A percentile compares a stretch with the other conserved stretches of the same genome.
These are phyloP conservation scores for Meloidogyne chitwoodi DNA, from an alignment of 1,140 invertebrate genomes.

Conservation along the genomic window DNA sequence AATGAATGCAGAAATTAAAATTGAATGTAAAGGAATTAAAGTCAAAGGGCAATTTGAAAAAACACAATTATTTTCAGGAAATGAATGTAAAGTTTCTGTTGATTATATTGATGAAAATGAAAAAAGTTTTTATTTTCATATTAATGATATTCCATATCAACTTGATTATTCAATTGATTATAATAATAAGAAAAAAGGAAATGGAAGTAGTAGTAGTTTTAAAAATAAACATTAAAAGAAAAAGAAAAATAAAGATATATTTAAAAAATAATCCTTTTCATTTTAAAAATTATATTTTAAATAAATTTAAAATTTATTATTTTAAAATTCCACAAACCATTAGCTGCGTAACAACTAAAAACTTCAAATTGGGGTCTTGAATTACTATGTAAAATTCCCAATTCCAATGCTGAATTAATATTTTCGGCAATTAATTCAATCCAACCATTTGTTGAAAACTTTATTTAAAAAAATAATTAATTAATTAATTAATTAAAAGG, in stretches of 20 bases:
- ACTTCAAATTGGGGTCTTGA: conserved; percentile 43
- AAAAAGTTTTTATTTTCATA: background rate
- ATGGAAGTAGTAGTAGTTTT: background rate
- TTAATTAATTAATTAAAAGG: too few species aligned
- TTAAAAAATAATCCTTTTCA: too few species aligned
- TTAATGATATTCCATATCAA: background rate
- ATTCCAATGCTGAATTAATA: conserved; percentile 37
- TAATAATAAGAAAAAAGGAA: background rate
- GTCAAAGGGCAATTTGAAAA: background rate
- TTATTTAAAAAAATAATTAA: background rate
- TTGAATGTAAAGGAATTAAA: background rate
- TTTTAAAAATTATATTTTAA: too few species aligned
- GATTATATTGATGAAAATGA: background rate
- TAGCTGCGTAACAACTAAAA: conserved; percentile 27
- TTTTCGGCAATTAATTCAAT: conserved; percentile 42
- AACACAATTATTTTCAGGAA: background rate
- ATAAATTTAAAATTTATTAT: too few species aligned
- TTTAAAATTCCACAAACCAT: background rate
- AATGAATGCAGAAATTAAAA: background rate
- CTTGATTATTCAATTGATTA: background rate
- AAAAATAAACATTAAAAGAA: too few species aligned
- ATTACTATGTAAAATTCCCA: conserved; percentile 30
- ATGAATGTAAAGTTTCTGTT: background rate
- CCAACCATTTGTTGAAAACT: conserved; percentile 43
- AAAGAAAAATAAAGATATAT: too few species aligned